A percentile compares a stretch with the other conserved stretches of the same genome.
Conservation (phyloP, 2,797 vertebrate genomes). For the Intellagama lesueurii region DNA sequence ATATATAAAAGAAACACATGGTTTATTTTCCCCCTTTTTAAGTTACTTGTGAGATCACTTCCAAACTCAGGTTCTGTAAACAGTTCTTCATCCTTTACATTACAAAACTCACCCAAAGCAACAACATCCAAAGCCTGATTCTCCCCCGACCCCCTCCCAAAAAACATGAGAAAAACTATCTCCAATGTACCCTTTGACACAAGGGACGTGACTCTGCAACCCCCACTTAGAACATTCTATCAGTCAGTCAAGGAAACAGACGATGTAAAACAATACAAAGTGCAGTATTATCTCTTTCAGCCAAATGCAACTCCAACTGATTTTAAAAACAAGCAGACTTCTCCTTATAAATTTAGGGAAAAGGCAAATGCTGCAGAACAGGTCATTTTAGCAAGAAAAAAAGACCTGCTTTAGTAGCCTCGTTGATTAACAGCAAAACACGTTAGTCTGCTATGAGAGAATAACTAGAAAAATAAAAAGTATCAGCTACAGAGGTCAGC, state of each 20-base stretch:
- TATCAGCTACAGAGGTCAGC: neutral
- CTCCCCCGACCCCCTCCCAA: neutral
- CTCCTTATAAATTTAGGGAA: neutral
- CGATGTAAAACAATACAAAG: neutral
- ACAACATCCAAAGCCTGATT: neutral
- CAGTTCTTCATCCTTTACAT: neutral
- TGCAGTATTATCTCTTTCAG: neutral
- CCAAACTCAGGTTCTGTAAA: neutral
- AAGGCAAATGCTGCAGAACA: conserved; percentile 14
- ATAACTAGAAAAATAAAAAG: neutral
- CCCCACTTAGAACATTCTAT: neutral
- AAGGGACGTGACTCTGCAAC: neutral
- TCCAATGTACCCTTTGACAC: neutral
- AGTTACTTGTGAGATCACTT: neutral
- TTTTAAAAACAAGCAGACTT: neutral
- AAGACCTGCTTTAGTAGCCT: neutral
- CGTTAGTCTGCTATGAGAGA: neutral
- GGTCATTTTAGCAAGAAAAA: neutral
- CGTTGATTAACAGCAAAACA: neutral
- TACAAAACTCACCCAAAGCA: neutral
- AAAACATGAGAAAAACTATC: neutral
- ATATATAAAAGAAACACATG: neutral
- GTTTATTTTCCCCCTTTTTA: neutral
- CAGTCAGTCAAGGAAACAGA: neutral
- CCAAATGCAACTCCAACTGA: neutral